phyloP scores from a whole-genome alignment of 2,888 invertebrate genomes.

The Carpatolechia fugitivella region DNA sequence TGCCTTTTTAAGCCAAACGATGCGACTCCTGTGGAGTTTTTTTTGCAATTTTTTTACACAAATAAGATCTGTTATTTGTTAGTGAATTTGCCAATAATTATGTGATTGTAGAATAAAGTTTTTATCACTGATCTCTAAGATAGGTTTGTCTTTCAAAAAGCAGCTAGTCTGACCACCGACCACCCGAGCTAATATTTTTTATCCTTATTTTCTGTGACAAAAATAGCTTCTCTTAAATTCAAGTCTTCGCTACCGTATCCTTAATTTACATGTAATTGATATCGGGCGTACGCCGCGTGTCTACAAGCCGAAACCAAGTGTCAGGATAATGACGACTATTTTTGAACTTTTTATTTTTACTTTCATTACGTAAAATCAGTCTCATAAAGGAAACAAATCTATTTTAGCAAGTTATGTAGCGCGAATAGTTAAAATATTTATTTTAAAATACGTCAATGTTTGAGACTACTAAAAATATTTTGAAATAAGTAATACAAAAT shows the following conservation, averaged over 20 bases:
- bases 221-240: slow-evolving; percentile 70
- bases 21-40: no score
- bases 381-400: slow-evolving; percentile 64
- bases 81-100: no score
- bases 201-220: slow-evolving; percentile 67
- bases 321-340: slow-evolving; percentile 49
- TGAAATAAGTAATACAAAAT: neutral
- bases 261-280: slow-evolving; percentile 66
- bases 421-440: slow-evolving; percentile 7
- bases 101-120: no score
- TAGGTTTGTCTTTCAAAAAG: slow-evolving; percentile 3
- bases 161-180: slow-evolving; percentile 64
- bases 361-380: slow-evolving; percentile 75
- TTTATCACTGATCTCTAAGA: neutral
- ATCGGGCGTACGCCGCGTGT: slow-evolving; percentile 45
- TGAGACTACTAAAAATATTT: neutral
- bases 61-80: no score
- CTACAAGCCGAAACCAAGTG: slow-evolving; percentile 27
- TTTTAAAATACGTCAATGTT: neutral
- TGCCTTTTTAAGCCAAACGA: no score
- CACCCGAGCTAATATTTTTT: slow-evolving; percentile 54
- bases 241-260: slow-evolving; percentile 53
- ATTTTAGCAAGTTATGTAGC: slow-evolving; percentile 24
- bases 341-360: slow-evolving; percentile 20
- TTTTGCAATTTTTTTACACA: no score